Percentiles rank a stretch among this genome's conserved stretches.
Conservation (phyloP, 2,797 vertebrate genomes). For the Cygnus olor region DNA sequence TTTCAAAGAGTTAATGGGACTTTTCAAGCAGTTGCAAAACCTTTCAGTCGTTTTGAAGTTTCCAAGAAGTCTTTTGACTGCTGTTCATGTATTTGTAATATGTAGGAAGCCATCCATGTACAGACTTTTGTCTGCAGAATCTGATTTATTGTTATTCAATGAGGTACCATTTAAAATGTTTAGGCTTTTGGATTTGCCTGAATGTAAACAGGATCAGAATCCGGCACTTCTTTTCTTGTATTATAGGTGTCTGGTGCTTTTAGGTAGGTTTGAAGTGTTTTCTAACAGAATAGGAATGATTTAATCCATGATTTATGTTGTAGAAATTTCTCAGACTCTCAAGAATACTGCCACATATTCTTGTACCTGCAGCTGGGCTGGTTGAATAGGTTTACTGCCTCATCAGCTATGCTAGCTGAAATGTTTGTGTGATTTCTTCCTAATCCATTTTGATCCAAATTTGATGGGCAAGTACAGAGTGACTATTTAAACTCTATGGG, state of each 20-base stretch:
- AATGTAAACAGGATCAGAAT: not conserved
- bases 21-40: not conserved
- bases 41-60: constrained; percentile 6
- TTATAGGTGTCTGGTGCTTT: not conserved
- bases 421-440: not conserved
- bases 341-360: not conserved
- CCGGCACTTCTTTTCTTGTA: not conserved
- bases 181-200: not conserved
- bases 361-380: not conserved
- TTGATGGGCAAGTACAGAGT: not conserved
- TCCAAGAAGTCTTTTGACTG: not conserved
- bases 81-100: not conserved
- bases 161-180: not conserved
- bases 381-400: not conserved
- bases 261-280: not conserved
- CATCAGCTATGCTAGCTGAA: not conserved
- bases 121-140: not conserved
- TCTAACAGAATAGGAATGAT: not conserved
- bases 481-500: not conserved
- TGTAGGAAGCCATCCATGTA: not conserved
- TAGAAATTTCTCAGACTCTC: not conserved
- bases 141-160: not conserved
- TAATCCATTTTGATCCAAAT: not conserved
- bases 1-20: not conserved
- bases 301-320: not conserved